These are phyloP conservation scores for Malthinus seriepunctatus DNA, from an alignment of 2,888 invertebrate species.

Conservation along the genomic window DNA sequence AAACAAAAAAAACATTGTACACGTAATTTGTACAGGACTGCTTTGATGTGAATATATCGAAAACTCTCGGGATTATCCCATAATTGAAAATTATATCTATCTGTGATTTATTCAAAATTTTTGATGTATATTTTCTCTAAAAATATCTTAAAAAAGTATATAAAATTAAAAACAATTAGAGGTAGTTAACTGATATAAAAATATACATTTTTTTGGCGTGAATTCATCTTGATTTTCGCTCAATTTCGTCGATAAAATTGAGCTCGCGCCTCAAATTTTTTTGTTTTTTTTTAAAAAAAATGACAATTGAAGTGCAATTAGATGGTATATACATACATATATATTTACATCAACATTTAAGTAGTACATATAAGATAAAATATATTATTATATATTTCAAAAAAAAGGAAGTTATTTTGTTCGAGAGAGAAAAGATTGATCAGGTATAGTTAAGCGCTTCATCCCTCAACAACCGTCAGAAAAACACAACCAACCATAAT, in stretches of 20 bases:
- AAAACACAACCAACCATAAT: conserved; percentile 56
- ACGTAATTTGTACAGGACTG: conserved; percentile 43
- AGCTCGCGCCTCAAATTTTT: conserved; percentile 40
- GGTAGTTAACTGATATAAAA: conserved; percentile 51
- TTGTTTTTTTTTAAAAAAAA: conserved; percentile 50
- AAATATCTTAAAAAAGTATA: conserved; percentile 59
- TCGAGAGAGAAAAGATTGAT: conserved; percentile 70
- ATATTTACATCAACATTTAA: conserved; percentile 61
- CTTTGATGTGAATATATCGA: conserved; percentile 53
- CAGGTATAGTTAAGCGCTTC: conserved; percentile 56
- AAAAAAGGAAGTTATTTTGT: conserved; percentile 62
- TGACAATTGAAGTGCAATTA: conserved; percentile 66
- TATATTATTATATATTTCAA: conserved; percentile 59
- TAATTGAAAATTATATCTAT: conserved; percentile 59
- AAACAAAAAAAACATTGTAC: conserved; percentile 47
- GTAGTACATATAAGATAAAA: conserved; percentile 57
- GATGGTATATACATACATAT: conserved; percentile 62
- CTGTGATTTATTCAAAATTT: conserved; percentile 64
- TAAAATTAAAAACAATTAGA: conserved; percentile 55
- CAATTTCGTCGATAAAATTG: conserved; percentile 22
- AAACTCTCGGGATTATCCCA: conserved; percentile 44
- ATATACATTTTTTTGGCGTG: conserved; percentile 31
- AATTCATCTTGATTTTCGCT: conserved; percentile 21
- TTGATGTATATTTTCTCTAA: conserved; percentile 65
- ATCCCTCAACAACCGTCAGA: conserved; percentile 56